Evolutionary conservation across 2,888 invertebrate genomes (phyloP).

Genomic region (Andrena hattorfiana): DNA sequence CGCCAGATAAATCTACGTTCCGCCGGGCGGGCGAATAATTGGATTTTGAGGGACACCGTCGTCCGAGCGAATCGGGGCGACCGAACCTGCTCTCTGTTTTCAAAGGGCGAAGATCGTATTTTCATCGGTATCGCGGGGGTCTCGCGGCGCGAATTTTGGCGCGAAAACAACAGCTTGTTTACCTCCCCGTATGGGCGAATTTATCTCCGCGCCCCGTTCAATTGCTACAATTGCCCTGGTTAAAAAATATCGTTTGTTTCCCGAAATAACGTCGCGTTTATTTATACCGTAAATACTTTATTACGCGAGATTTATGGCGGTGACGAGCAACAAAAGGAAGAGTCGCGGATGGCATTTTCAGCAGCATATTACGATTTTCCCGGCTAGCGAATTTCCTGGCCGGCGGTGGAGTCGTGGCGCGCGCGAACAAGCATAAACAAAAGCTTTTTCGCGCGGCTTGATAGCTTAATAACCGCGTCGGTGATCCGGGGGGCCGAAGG

Average conservation of each 20-base stretch:
- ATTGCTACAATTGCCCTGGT: neutral
- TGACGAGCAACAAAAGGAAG: neutral
- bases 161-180: slow-evolving; percentile 10
- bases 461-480: slow-evolving; percentile 64
- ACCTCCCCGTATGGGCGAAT: slow-evolving; percentile 9
- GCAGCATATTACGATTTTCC: neutral
- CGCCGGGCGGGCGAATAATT: slow-evolving; percentile 35
- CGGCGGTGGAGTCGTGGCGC: neutral
- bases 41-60: slow-evolving; percentile 17
- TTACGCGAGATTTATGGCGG: slow-evolving; percentile 1
- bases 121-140: slow-evolving; percentile 8
- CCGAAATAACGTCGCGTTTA: neutral
- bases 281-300: neutral
- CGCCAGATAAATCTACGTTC: slow-evolving; percentile 39
- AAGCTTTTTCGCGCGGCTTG: slow-evolving; percentile 50
- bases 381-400: neutral
- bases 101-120: slow-evolving; percentile 12
- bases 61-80: slow-evolving; percentile 11
- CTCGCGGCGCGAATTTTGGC: neutral
- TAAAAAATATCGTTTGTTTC: neutral
- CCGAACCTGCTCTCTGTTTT: slow-evolving; percentile 4
- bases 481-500: slow-evolving; percentile 48
- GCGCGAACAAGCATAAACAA: slow-evolving; percentile 49
- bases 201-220: neutral
- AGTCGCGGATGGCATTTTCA: neutral